Conservation (phyloP, 2,797 vertebrate species). For the Novumbra hubbsi region DNA sequence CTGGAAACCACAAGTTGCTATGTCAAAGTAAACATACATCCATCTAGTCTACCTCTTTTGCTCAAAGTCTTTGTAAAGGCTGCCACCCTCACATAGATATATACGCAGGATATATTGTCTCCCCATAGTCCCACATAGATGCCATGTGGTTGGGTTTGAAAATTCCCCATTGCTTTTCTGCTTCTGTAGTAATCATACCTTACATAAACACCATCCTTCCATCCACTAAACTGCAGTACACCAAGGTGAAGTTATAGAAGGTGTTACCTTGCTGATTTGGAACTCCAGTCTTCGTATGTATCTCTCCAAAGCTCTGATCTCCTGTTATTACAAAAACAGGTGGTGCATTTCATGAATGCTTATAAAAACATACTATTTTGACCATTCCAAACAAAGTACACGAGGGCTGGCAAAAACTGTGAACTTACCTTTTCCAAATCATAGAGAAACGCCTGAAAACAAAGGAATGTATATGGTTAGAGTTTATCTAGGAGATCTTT, state of each 20-base stretch:
- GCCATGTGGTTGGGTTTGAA: neutral
- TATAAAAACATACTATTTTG: neutral
- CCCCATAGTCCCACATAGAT: neutral
- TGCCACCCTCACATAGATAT: neutral
- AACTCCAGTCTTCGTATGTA: conserved; percentile 91
- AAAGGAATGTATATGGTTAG: neutral
- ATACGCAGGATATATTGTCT: too few species aligned
- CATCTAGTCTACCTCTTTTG: neutral
- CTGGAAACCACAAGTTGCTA: conserved; percentile 56
- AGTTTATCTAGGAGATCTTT: neutral
- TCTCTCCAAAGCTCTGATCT: conserved; percentile 87
- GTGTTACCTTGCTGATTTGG: conserved; percentile 91
- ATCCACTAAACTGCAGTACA: neutral
- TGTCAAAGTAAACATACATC: neutral
- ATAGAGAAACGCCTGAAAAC: conserved; percentile 89
- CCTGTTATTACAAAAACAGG: conserved; percentile 65
- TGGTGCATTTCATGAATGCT: conserved; percentile 1
- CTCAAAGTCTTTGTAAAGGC: neutral
- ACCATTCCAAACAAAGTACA: neutral
- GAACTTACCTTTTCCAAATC: conserved; percentile 92
- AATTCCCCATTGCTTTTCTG: neutral
- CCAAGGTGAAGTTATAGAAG: neutral
- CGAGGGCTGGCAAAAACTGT: neutral
- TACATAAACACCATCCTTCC: neutral
- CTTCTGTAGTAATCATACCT: neutral